Percentiles rank a stretch among this genome's conserved stretches.
Conservation (phyloP, 2,888 invertebrate genomes). For the Lutraria lutraria region DNA sequence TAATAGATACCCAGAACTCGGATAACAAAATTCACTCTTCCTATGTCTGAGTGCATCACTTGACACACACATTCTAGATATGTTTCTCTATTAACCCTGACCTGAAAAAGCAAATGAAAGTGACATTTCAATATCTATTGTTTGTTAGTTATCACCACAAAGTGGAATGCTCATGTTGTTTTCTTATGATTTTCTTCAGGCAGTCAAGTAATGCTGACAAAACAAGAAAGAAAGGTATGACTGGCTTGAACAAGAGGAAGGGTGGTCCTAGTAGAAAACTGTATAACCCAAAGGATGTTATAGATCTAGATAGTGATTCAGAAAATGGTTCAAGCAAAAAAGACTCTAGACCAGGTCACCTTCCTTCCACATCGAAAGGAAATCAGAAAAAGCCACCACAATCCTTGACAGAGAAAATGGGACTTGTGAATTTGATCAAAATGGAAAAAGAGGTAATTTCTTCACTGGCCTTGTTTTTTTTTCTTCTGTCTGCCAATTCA, state of each 20-base stretch:
- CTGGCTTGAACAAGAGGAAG: conserved; percentile 30
- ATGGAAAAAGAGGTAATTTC: background rate
- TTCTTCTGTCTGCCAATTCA: too few species aligned
- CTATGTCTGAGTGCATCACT: too few species aligned
- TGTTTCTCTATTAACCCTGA: too few species aligned
- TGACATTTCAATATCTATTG: too few species aligned
- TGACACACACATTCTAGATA: too few species aligned
- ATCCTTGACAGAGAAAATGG: conserved; percentile 58
- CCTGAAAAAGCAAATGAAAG: too few species aligned
- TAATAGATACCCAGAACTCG: too few species aligned
- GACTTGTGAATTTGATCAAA: conserved; percentile 37
- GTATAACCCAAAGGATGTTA: conserved; percentile 27
- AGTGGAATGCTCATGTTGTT: too few species aligned
- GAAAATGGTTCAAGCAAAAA: conserved; percentile 22
- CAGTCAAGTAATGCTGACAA: background rate
- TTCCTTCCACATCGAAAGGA: conserved; percentile 37
- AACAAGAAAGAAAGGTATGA: background rate
- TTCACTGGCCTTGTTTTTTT: background rate
- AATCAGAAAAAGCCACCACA: conserved; percentile 18
- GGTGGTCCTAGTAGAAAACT: conserved; percentile 3
- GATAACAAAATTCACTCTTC: too few species aligned
- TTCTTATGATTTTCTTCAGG: background rate
- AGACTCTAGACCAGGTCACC: conserved; percentile 13
- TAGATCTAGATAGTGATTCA: conserved; percentile 56
- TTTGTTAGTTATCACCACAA: too few species aligned